phyloP scores from a whole-genome alignment of 2,888 invertebrate species.

The Pterostichus niger region DNA sequence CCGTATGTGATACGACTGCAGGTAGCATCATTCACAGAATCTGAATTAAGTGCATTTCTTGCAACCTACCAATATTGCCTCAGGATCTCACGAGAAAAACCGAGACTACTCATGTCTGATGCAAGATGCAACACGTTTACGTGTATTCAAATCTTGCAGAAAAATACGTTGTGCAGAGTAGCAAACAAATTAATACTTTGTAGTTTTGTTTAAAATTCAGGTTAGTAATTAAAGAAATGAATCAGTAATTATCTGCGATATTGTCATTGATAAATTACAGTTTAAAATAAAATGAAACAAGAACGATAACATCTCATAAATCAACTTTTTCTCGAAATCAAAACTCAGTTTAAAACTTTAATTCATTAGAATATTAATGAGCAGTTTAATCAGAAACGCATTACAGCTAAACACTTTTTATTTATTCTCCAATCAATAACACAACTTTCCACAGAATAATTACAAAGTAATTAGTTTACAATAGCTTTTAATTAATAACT shows the following conservation, averaged over 20 bases:
- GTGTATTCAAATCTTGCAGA: too few species aligned
- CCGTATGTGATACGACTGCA: conserved; percentile 32
- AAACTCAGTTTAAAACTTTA: conserved; percentile 30
- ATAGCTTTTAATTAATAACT: conserved; percentile 11
- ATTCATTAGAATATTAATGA: conserved; percentile 39
- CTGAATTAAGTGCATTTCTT: conserved; percentile 29
- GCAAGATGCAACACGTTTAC: too few species aligned
- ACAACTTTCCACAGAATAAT: conserved; percentile 8
- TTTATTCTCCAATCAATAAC: conserved; percentile 25
- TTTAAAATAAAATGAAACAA: conserved; percentile 36
- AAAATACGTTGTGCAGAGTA: too few species aligned
- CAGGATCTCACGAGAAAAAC: too few species aligned
- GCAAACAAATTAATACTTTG: too few species aligned
- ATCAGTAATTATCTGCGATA: conserved; percentile 17
- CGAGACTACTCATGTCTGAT: too few species aligned
- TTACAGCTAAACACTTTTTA: conserved; percentile 10
- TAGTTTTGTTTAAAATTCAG: too few species aligned
- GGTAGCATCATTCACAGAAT: conserved; percentile 25
- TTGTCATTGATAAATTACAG: conserved; percentile 46
- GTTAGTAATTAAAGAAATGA: not conserved
- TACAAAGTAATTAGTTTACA: not conserved
- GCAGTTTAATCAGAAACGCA: conserved; percentile 30
- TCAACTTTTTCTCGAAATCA: conserved; percentile 39
- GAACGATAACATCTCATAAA: conserved; percentile 42
- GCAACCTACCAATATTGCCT: too few species aligned